Conservation (phyloP, 2,888 invertebrate species). For the Drosophila testacea region DNA sequence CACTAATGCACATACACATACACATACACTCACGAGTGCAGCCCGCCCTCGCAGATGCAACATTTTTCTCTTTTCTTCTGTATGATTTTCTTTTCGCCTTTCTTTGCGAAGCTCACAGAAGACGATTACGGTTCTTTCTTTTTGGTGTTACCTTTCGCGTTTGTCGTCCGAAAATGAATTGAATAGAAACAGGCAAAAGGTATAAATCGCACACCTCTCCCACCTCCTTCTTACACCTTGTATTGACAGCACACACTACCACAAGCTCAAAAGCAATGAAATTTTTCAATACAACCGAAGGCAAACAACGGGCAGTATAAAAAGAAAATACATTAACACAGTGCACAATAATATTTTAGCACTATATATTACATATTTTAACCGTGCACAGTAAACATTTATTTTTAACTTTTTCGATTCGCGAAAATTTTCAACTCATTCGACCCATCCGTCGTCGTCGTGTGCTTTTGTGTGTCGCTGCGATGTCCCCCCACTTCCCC, state of each 20-base stretch:
- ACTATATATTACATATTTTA: constrained; percentile 52
- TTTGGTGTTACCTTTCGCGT: constrained; percentile 67
- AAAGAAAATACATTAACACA: constrained; percentile 37
- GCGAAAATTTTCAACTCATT: constrained; percentile 78
- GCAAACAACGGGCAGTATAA: constrained; percentile 22
- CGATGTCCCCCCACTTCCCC: constrained; percentile 29
- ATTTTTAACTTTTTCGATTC: constrained; percentile 79
- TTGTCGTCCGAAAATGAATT: constrained; percentile 59
- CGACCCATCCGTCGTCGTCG: constrained; percentile 59
- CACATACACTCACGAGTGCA: constrained; percentile 24
- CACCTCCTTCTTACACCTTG: constrained; percentile 34
- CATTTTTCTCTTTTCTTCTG: constrained; percentile 56
- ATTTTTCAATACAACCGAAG: constrained; percentile 62
- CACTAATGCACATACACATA: not conserved
- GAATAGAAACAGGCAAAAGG: constrained; percentile 58
- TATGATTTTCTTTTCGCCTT: constrained; percentile 52
- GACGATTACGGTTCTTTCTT: constrained; percentile 74
- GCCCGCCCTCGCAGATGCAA: constrained; percentile 57
- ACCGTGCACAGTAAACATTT: constrained; percentile 76
- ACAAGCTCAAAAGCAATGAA: constrained; percentile 58
- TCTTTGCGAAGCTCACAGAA: constrained; percentile 49
- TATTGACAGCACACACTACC: constrained; percentile 49
- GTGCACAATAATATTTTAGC: constrained; percentile 42
- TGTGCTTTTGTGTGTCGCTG: constrained; percentile 72
- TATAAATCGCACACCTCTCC: constrained; percentile 49